Evolutionary conservation across 2,797 vertebrate species (phyloP).

Genomic region (Hippocampus kuda): DNA sequence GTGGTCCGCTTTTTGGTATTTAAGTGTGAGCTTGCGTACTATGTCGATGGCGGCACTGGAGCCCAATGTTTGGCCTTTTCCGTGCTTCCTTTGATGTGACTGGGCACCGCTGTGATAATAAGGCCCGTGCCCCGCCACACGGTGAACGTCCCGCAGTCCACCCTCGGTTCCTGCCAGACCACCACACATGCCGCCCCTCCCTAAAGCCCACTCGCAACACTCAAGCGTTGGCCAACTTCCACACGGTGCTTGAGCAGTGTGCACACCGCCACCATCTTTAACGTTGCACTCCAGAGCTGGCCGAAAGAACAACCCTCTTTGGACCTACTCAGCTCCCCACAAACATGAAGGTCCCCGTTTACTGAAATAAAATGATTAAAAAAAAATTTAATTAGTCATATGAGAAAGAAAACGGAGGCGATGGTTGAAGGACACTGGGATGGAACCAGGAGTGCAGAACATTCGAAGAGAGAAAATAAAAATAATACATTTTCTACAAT

Average conservation of each 20-base stretch:
- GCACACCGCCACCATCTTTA: slow-evolving; percentile 3
- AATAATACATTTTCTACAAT: too few relatives aligned
- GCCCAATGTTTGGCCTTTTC: slow-evolving; percentile 86
- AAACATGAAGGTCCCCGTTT: neutral
- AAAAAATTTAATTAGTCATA: too few relatives aligned
- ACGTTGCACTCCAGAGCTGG: neutral
- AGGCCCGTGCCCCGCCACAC: slow-evolving; percentile 65
- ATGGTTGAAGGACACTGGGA: too few relatives aligned
- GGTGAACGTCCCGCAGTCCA: slow-evolving; percentile 64
- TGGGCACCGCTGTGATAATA: slow-evolving; percentile 76
- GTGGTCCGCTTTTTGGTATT: slow-evolving; percentile 37
- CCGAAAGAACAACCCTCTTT: neutral
- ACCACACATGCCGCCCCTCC: slow-evolving; percentile 10
- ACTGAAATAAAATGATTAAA: too few relatives aligned
- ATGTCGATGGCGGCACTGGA: slow-evolving; percentile 68
- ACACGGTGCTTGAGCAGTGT: slow-evolving; percentile 12
- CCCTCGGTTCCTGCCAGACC: slow-evolving; percentile 54
- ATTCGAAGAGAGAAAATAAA: too few relatives aligned
- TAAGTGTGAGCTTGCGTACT: slow-evolving; percentile 43
- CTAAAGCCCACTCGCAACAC: neutral
- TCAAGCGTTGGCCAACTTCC: slow-evolving; percentile 26
- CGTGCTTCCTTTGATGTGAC: slow-evolving; percentile 80
- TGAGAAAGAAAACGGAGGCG: too few relatives aligned
- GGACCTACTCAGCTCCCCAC: too few relatives aligned
- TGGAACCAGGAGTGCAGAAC: too few relatives aligned